Conservation (phyloP, 1,140 invertebrate genomes). For the Aethina tumida region DNA sequence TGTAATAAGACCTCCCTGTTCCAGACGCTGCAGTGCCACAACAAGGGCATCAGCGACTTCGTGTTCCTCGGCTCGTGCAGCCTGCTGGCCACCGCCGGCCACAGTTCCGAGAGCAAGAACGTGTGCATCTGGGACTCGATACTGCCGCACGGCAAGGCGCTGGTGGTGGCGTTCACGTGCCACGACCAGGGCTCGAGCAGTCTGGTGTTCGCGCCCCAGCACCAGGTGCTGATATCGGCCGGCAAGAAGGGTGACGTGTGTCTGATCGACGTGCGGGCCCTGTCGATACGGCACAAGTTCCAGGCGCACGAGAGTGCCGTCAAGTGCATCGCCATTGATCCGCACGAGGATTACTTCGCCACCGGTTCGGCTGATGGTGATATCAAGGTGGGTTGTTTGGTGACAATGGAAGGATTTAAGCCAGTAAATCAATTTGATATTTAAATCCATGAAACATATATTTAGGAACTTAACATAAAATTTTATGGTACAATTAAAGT, state of each 20-base stretch:
- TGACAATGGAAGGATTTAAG: no score
- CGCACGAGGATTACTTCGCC: constrained; percentile 91
- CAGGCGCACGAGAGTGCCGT: constrained; percentile 87
- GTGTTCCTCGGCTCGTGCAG: constrained; percentile 96
- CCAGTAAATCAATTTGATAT: no score
- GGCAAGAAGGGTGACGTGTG: constrained; percentile 94
- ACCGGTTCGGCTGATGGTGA: constrained; percentile 98
- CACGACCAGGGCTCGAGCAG: constrained; percentile 87
- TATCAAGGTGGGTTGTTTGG: constrained; percentile 74
- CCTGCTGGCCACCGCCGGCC: constrained; percentile 93
- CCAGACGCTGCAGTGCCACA: constrained; percentile 92
- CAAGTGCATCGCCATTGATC: constrained; percentile 90
- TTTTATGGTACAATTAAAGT: no score
- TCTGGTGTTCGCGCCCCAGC: constrained; percentile 83
- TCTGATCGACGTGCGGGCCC: constrained; percentile 87
- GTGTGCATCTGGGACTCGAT: constrained; percentile 98
- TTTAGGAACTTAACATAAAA: no score
- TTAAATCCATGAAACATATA: no score
- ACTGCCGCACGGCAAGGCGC: constrained; percentile 86
- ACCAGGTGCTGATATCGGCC: constrained; percentile 85
- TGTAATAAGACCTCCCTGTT: constrained; percentile 4
- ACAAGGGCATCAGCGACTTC: constrained; percentile 94
- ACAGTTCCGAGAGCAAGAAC: constrained; percentile 93
- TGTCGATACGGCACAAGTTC: constrained; percentile 79
- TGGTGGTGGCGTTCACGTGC: constrained; percentile 84